Percentiles rank a stretch among this genome's conserved stretches.
These are phyloP conservation scores for Ashinkailepas kermadecensis DNA, from an alignment of 2,888 invertebrate species.

Conservation along the genomic window DNA sequence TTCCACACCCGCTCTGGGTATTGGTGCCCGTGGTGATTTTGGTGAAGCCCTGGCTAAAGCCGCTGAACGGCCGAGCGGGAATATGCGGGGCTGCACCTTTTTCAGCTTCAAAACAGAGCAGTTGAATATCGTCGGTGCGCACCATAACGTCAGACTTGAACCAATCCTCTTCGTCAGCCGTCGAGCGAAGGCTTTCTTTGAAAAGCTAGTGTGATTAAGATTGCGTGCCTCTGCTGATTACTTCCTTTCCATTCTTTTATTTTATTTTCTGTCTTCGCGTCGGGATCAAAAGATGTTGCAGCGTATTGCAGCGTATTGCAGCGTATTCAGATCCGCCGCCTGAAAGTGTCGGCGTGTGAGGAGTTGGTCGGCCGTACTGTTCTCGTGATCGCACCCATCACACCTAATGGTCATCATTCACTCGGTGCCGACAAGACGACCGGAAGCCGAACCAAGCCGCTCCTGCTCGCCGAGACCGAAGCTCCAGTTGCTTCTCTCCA, in stretches of 20 bases:
- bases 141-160: not conserved
- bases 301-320: not conserved
- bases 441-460: no score
- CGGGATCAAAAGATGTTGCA: slow-evolving; percentile 11
- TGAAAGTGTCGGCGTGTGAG: not conserved
- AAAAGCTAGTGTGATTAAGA: not conserved
- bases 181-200: not conserved
- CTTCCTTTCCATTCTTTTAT: not conserved
- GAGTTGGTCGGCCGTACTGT: no score
- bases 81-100: not conserved
- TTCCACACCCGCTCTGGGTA: no score
- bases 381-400: no score
- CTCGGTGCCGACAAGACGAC: no score
- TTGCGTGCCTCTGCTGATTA: not conserved
- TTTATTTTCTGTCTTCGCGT: not conserved
- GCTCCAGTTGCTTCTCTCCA: no score
- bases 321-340: not conserved
- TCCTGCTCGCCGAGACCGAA: no score
- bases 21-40: no score
- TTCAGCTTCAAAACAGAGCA: not conserved
- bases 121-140: not conserved
- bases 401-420: no score
- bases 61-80: no score
- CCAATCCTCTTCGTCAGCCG: not conserved
- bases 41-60: no score